Conservation (phyloP, 2,888 invertebrate genomes). For the Ormyrus labotus region DNA sequence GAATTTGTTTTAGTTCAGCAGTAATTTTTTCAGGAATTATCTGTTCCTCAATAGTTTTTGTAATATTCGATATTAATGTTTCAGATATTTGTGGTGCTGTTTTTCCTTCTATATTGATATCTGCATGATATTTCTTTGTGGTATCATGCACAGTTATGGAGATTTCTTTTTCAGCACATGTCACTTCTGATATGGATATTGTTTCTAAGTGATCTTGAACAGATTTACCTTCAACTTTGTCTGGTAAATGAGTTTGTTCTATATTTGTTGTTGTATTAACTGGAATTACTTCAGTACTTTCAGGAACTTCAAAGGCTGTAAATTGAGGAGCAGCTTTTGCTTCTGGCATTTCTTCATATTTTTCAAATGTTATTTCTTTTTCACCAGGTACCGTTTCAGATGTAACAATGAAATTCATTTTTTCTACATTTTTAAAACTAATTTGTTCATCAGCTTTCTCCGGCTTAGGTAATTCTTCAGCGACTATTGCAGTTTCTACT, state of each 20-base stretch:
- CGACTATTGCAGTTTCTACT: constrained; percentile 57
- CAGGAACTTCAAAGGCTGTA: constrained; percentile 60
- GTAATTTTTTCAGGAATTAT: constrained; percentile 64
- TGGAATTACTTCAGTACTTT: constrained; percentile 62
- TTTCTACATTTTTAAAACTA: constrained; percentile 52
- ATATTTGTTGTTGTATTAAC: constrained; percentile 56
- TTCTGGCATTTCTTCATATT: background rate
- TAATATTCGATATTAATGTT: constrained; percentile 1
- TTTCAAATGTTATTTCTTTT: constrained; percentile 20
- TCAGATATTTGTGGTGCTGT: constrained; percentile 21
- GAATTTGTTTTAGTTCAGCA: constrained; percentile 72
- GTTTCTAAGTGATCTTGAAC: constrained; percentile 18
- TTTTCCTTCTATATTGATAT: constrained; percentile 23
- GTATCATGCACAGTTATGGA: constrained; percentile 66
- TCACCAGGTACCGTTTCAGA: constrained; percentile 50
- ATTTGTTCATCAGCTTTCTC: constrained; percentile 40
- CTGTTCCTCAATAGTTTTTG: constrained; percentile 2
- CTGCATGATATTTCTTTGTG: constrained; percentile 26
- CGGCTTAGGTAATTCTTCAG: constrained; percentile 54
- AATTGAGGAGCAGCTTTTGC: constrained; percentile 62
- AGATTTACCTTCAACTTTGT: constrained; percentile 18
- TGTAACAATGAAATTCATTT: constrained; percentile 49
- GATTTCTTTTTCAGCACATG: constrained; percentile 39
- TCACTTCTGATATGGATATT: constrained; percentile 23
- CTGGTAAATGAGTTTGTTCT: constrained; percentile 40